Base-by-base conservation (phyloP, 2,888 invertebrate genomes). In the Malachius bipustulatus region DNA sequence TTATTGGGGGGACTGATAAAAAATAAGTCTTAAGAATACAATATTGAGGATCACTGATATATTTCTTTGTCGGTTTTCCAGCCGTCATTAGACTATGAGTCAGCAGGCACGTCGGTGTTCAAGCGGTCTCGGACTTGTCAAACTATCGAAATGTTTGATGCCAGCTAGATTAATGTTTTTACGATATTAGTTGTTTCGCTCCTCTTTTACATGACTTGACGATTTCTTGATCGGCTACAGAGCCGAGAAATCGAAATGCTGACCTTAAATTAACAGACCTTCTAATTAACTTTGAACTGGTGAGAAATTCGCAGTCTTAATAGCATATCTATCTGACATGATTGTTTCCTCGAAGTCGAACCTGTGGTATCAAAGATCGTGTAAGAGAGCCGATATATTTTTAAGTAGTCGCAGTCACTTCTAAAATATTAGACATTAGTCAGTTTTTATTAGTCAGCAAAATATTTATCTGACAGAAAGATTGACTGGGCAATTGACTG, bases 91-190 rank as follows among this genome's bases (percentile, higher is more conserved):
- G 55, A 51, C 43, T 52, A 48, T 56, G 55, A 56, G 47, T 54
- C 54, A 55, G 55, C 55, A 49, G 34, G 38, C 33, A 39, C 36
- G 40, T 26, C 40, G 40, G 42, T 42, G 42, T 45, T 46, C 44
- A 47, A 47, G 45, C 48, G 47, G 49, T 52, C 53, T 51, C 48
- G 49, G 48, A 51, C 50, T 46, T 52, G 55, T 55, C 55, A 54
- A 53, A 52, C 54, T 47, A 48, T 54, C 54, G 54, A 55, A 55
- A 55, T 52, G 52, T 59, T 59, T 59, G 57, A 59, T 57, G 57
- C 54, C 56, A 55, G 57, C 50, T 58, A 59, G 58, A 60, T 59
- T 60, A 59, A 60, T 60, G 59, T 60, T 60, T 57, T 56, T 55
- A 54, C 53, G 56, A 57, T 57, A 57, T 56, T 54, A 52, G 51